phyloP scores from a whole-genome alignment of 1,140 invertebrate species.

The Conus betulinus region DNA sequence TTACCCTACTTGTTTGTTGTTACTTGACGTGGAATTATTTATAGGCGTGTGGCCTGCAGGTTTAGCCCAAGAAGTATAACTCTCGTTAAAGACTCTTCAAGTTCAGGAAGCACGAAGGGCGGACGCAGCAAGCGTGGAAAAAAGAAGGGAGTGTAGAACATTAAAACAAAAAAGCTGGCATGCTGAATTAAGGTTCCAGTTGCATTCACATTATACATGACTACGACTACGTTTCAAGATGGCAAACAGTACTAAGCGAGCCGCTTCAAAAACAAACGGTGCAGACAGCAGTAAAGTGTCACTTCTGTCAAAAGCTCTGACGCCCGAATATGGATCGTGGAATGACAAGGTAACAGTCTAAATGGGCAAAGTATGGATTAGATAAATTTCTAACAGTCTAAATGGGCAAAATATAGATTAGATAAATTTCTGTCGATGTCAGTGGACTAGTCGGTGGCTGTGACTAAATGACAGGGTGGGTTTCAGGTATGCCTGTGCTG shows the following conservation, averaged over 20 bases:
- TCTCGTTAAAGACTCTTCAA: background rate
- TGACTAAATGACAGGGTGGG: too few relatives aligned
- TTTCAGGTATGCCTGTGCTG: too few relatives aligned
- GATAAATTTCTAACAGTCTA: too few relatives aligned
- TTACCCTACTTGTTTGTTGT: too few relatives aligned
- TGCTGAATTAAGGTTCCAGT: background rate
- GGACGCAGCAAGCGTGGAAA: background rate
- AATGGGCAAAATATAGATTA: too few relatives aligned
- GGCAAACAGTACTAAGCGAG: constrained; percentile 30
- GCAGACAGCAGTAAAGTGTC: background rate
- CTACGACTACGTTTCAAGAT: background rate
- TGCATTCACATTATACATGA: background rate
- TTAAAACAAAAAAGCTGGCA: background rate
- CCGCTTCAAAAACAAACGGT: constrained; percentile 18
- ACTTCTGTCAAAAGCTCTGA: constrained; percentile 31
- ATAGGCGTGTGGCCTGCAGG: background rate
- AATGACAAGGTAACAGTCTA: background rate
- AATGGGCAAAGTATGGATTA: too few relatives aligned
- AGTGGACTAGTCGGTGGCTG: too few relatives aligned
- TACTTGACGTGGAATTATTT: too few relatives aligned
- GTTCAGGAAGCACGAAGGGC: background rate
- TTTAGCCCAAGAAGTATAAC: background rate
- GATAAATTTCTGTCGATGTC: too few relatives aligned
- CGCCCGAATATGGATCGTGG: constrained; percentile 1
- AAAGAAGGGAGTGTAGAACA: background rate